Evolutionary conservation across 2,888 invertebrate genomes (phyloP).

Genomic region (Oegoconia quadripuncta): DNA sequence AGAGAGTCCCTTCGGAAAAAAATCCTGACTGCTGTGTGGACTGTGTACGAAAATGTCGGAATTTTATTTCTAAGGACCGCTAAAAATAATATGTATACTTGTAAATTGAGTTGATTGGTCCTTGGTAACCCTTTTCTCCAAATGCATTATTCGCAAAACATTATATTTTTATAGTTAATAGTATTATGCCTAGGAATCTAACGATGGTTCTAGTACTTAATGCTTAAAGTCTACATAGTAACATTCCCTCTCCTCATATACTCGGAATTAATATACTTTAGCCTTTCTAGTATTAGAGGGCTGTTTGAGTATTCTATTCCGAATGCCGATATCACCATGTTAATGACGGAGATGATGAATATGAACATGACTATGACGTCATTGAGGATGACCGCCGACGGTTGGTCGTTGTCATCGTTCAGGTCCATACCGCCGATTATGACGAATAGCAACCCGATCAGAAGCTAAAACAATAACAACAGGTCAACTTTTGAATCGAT

Average conservation of each 20-base stretch:
- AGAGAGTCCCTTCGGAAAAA: too few species aligned
- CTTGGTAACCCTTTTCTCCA: too few species aligned
- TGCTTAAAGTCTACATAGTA: conserved; percentile 21
- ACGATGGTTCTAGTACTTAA: too few species aligned
- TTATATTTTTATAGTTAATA: too few species aligned
- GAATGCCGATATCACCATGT: conserved; percentile 91
- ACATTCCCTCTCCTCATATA: conserved; percentile 54
- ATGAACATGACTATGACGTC: conserved; percentile 89
- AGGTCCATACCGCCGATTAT: conserved; percentile 90
- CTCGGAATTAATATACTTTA: conserved; percentile 57
- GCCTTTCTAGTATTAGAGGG: conserved; percentile 75
- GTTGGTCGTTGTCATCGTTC: conserved; percentile 86
- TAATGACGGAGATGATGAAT: conserved; percentile 89
- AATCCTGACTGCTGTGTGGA: too few species aligned
- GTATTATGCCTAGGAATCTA: too few species aligned
- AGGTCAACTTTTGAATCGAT: not conserved
- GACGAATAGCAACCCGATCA: conserved; percentile 90
- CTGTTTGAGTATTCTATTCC: conserved; percentile 88
- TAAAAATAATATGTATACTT: too few species aligned
- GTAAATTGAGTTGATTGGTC: too few species aligned
- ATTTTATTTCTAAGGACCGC: too few species aligned
- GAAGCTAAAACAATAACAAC: conserved; percentile 81
- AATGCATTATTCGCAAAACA: too few species aligned
- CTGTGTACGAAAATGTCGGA: too few species aligned
- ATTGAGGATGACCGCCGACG: conserved; percentile 87